These are phyloP conservation scores for Tokudaia muenninki DNA, from an alignment of 2,797 vertebrate genomes.

Conservation along the genomic window DNA sequence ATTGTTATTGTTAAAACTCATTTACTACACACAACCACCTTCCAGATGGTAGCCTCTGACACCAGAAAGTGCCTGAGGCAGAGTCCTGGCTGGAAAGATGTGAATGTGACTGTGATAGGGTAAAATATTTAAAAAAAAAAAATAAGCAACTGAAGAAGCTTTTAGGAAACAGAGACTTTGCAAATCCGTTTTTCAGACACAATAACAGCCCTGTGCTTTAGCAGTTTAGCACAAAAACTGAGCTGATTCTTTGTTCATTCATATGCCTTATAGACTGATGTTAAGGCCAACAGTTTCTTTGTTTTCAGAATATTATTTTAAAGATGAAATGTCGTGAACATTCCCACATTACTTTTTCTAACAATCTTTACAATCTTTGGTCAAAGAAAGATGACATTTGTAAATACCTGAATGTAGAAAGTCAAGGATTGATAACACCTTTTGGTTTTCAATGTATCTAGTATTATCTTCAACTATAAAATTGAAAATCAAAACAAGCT, in stretches of 20 bases:
- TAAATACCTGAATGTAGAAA: background rate
- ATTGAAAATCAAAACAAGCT: background rate
- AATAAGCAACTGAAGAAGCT: constrained; percentile 39
- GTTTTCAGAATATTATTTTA: constrained; percentile 13
- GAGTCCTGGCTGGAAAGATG: constrained; percentile 50
- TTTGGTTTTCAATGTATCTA: background rate
- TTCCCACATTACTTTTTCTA: background rate
- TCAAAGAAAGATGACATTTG: background rate
- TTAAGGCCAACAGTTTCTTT: constrained; percentile 19
- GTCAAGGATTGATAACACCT: background rate
- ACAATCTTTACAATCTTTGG: background rate
- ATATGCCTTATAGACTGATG: background rate
- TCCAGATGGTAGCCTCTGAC: constrained; percentile 76
- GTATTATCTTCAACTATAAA: background rate
- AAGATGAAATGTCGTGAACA: background rate
- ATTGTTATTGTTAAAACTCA: constrained; percentile 63
- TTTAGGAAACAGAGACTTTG: constrained; percentile 31
- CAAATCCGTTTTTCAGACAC: constrained; percentile 9
- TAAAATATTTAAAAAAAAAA: background rate
- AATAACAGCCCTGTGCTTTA: background rate
- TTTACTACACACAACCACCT: constrained; percentile 59
- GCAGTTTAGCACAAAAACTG: constrained; percentile 18
- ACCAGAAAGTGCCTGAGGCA: constrained; percentile 42
- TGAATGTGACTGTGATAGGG: constrained; percentile 11
- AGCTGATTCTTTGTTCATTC: background rate